These are phyloP conservation scores for Leptarthrus brevirostris DNA, from an alignment of 2,888 invertebrate species.

Conservation along the genomic window DNA sequence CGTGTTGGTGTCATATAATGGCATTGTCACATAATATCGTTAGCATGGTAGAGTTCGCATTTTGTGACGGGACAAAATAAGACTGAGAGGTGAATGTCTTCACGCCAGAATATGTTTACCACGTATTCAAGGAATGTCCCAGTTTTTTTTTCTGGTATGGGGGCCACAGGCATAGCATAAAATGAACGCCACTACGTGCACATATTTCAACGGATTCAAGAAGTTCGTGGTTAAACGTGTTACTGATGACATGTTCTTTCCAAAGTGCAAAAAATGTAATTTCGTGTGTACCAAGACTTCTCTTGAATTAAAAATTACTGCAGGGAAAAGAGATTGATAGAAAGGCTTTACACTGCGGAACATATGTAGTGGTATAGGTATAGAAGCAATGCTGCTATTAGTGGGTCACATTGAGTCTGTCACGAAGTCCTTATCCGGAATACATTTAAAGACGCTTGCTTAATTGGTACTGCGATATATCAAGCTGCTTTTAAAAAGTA, in stretches of 20 bases:
- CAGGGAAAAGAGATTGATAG: too few relatives aligned
- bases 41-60: conserved; percentile 25
- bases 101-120: conserved; percentile 14
- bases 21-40: conserved; percentile 42
- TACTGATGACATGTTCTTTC: neutral
- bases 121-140: conserved; percentile 6
- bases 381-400: too few relatives aligned
- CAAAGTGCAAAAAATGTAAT: neutral
- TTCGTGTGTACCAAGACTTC: neutral
- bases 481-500: too few relatives aligned
- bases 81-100: conserved; percentile 28
- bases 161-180: neutral
- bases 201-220: conserved; percentile 11
- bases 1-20: conserved; percentile 10
- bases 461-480: too few relatives aligned
- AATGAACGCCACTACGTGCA: conserved; percentile 26
- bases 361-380: too few relatives aligned
- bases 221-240: neutral
- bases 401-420: too few relatives aligned
- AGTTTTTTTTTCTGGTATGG: neutral
- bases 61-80: conserved; percentile 8
- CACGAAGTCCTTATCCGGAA: too few relatives aligned
- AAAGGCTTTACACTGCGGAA: too few relatives aligned
- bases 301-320: neutral
- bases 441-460: too few relatives aligned